Base-by-base conservation (phyloP, 1,140 invertebrate species). In the Cephus cinctus region DNA sequence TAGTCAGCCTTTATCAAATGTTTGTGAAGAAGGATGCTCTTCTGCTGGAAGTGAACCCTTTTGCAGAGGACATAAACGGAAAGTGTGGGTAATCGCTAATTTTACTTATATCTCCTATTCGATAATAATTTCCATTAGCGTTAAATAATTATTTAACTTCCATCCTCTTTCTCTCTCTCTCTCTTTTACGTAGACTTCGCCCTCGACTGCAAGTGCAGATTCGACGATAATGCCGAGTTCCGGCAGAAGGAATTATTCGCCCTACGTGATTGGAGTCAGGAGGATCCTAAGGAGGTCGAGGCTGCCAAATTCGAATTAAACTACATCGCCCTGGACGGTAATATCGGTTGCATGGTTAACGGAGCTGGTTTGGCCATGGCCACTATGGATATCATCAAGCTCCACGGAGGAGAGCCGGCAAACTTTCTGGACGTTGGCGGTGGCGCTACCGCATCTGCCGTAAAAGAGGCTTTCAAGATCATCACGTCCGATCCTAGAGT, bases 341-440 rank as follows among this genome's bases (percentile, higher is more conserved):
- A 84, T 52, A 88, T 88, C 60, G 86, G 78, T 2, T 88, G 87
- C 54, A 81, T 90, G 78, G 96, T 98, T 0, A 98, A 98, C 78
- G 96, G 96, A 15, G 96, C 96, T 54, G 96, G 96, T 18, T 76
- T 98, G n/a, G 96, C 95, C 5, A 98, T 98, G 95, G 95, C 94
- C 19, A 98, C 94, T n/a, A 96, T 98, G 94, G 94, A 98, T 63
- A 94, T 97, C 22, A 96, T 98, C 31, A 94, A 93, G 66, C 73
- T 96, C 2, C 91, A 95, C 70, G 94, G 94, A 32, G 95, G 95
- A 27, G 85, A 85, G 59, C 95, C 96, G 11, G 96, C 96, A 0
- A 98, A 98, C 73, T 98, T 98, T 74, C 73, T 98, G 12, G 95
- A 98, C 72, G 92, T 98, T 38, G 96, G 96, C 23, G 96, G 96